Conservation (phyloP, 2,113 vertebrate species). For the Syngnathus floridae region DNA sequence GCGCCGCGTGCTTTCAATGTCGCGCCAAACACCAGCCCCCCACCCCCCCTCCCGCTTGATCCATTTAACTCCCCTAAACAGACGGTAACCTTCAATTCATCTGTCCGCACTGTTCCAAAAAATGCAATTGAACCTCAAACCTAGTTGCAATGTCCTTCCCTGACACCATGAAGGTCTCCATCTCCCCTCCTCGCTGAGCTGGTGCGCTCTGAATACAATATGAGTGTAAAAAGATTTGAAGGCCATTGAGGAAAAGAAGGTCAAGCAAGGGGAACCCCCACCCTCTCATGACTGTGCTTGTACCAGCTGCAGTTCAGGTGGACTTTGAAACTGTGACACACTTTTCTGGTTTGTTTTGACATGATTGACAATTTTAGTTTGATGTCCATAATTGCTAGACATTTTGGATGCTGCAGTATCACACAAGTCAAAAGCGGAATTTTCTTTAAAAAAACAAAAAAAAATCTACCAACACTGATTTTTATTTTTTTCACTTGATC, state of each 20-base stretch:
- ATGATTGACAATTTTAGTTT: background rate
- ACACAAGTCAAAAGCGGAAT: background rate
- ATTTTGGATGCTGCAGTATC: background rate
- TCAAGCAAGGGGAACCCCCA: constrained; percentile 27
- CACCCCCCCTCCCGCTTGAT: constrained; percentile 15
- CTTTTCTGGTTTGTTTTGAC: background rate
- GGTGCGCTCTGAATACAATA: constrained; percentile 27
- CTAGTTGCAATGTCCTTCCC: constrained; percentile 27
- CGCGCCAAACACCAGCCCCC: constrained; percentile 37
- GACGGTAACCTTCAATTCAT: constrained; percentile 34
- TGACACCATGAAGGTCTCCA: constrained; percentile 49
- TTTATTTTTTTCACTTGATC: background rate
- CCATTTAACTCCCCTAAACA: constrained; percentile 29
- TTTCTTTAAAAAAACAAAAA: background rate
- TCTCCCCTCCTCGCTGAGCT: constrained; percentile 23
- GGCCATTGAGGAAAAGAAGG: constrained; percentile 17
- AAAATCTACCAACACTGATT: background rate
- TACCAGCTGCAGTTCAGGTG: constrained; percentile 16
- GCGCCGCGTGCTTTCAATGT: constrained; percentile 32
- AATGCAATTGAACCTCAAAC: constrained; percentile 47
- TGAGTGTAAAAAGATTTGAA: constrained; percentile 33
- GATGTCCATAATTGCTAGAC: background rate
- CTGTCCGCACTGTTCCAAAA: constrained; percentile 21
- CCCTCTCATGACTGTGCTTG: constrained; percentile 16
- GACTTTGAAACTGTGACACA: constrained; percentile 14